These are phyloP conservation scores for Vanessa atalanta DNA, from an alignment of 1,140 invertebrate species.

Conservation along the genomic window DNA sequence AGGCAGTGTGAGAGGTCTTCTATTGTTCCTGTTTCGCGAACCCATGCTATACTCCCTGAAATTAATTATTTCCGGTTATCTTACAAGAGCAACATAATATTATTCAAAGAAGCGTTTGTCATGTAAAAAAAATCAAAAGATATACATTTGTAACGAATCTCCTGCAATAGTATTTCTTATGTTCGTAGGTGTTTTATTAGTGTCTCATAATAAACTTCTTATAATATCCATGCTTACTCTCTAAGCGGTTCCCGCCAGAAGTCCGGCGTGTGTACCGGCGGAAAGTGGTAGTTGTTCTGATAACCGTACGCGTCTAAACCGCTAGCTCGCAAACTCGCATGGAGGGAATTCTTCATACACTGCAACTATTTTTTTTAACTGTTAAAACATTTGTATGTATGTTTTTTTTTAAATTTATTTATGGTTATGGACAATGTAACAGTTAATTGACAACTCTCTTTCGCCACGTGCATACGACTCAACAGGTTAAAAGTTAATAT, in stretches of 20 bases:
- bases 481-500: no score
- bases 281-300: constrained; percentile 69
- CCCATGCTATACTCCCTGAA: constrained; percentile 63
- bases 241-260: constrained; percentile 71
- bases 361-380: constrained; percentile 58
- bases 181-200: no score
- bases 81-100: no score
- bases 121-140: no score
- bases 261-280: constrained; percentile 63
- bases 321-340: constrained; percentile 65
- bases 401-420: no score
- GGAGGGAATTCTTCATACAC: constrained; percentile 76
- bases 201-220: not conserved
- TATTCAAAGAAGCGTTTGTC: no score
- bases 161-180: no score
- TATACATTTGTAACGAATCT: no score
- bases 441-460: no score
- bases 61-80: not conserved
- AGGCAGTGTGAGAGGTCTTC: constrained; percentile 67
- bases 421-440: no score
- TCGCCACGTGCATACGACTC: no score
- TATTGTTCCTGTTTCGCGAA: constrained; percentile 50
- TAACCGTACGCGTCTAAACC: constrained; percentile 68
- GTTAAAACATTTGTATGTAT: not conserved
- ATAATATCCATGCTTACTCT: constrained; percentile 59